These are phyloP conservation scores for Psilanteris sp. DNA, from an alignment of 1,140 invertebrate genomes.

Conservation along the genomic window DNA sequence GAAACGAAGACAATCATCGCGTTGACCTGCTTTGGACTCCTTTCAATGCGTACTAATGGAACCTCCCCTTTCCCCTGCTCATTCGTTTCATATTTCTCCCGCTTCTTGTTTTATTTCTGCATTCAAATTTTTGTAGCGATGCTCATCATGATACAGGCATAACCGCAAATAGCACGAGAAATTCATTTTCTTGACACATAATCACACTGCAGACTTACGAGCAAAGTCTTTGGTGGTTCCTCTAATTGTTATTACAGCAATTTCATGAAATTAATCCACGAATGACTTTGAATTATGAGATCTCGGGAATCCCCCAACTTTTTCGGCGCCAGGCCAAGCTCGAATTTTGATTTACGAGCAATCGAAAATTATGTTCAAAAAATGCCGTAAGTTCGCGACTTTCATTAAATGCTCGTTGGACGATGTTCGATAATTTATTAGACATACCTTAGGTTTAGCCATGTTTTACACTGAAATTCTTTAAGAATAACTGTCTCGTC, in stretches of 20 bases:
- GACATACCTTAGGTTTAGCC: slow-evolving; percentile 35
- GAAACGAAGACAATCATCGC: slow-evolving; percentile 44
- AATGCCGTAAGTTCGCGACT: slow-evolving; percentile 48
- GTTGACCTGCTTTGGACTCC: slow-evolving; percentile 50
- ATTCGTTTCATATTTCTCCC: slow-evolving; percentile 5
- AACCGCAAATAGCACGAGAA: slow-evolving; percentile 68
- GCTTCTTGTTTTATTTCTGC: slow-evolving; percentile 2
- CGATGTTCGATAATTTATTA: slow-evolving; percentile 50
- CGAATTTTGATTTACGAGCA: slow-evolving; percentile 56
- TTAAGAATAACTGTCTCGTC: slow-evolving; percentile 28
- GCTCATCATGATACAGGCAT: slow-evolving; percentile 63
- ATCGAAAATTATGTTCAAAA: slow-evolving; percentile 55
- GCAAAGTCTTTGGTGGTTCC: slow-evolving; percentile 68
- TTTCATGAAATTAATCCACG: slow-evolving; percentile 63
- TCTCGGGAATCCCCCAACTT: slow-evolving; percentile 22
- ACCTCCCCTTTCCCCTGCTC: neutral
- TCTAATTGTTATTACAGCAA: slow-evolving; percentile 71
- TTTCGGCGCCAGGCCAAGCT: slow-evolving; percentile 8
- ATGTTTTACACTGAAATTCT: slow-evolving; percentile 50
- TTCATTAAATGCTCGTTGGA: slow-evolving; percentile 52
- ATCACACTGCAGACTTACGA: slow-evolving; percentile 67
- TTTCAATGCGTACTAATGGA: slow-evolving; percentile 55
- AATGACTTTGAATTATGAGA: slow-evolving; percentile 40
- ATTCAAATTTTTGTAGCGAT: slow-evolving; percentile 68
- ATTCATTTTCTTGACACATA: slow-evolving; percentile 68